Conservation (phyloP, 2,888 invertebrate genomes). For the Aplocera efformata region DNA sequence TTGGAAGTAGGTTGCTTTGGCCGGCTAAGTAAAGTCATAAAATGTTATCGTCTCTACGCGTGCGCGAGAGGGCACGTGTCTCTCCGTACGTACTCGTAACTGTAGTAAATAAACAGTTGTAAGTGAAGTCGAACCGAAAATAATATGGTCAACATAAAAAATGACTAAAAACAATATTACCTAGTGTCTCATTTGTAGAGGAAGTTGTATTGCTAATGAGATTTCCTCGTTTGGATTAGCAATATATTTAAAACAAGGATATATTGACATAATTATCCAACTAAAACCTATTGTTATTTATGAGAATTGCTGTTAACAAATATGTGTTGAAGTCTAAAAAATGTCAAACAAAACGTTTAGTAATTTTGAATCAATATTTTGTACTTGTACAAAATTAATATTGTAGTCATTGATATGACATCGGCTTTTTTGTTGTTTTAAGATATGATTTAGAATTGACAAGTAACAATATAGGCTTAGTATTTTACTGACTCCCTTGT, state of each 20-base stretch:
- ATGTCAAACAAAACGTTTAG: too few relatives aligned
- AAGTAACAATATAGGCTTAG: too few relatives aligned
- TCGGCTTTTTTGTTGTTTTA: background rate
- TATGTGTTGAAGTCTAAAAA: too few relatives aligned
- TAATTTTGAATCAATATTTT: too few relatives aligned
- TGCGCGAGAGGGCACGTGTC: constrained; percentile 47
- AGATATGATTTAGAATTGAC: constrained; percentile 3
- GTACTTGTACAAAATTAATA: too few relatives aligned
- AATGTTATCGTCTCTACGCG: constrained; percentile 45
- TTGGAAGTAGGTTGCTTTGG: constrained; percentile 25
- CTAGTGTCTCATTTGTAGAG: constrained; percentile 11
- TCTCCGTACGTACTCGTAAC: constrained; percentile 30
- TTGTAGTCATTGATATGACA: too few relatives aligned
- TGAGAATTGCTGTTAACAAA: too few relatives aligned
- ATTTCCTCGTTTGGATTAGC: constrained; percentile 19
- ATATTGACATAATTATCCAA: too few relatives aligned
- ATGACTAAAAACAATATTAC: constrained; percentile 8
- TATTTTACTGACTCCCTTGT: too few relatives aligned
- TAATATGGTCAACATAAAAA: constrained; percentile 17
- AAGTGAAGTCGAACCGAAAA: constrained; percentile 14
- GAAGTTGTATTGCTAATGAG: constrained; percentile 16
- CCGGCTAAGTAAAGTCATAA: constrained; percentile 19
- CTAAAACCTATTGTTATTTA: too few relatives aligned
- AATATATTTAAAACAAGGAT: constrained; percentile 5
- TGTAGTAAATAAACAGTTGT: constrained; percentile 52